Base-by-base conservation (phyloP, 2,888 invertebrate species). In the Tineola bisselliella region DNA sequence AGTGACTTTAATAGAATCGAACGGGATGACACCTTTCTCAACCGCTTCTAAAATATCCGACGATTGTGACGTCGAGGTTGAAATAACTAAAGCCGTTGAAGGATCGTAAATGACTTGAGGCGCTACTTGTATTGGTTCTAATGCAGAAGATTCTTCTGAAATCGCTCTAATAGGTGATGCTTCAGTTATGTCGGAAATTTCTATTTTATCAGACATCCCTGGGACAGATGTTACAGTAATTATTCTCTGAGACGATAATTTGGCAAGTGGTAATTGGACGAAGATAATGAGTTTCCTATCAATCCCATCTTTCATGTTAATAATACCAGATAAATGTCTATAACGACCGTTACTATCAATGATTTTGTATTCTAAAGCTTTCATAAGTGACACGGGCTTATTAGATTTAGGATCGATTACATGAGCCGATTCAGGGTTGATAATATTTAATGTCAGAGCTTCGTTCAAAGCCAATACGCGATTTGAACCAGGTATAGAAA, bases 401-500 rank as follows among this genome's bases (percentile, higher is more conserved):
- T 90, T 90, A 62, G 90, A 91, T 65, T 88, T 90, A 1, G 94
- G 92, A 75, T 97, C 95, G 30, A 95, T 78, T 0, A 97, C 95
- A 61, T 90, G 81, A 12, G 94, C 95, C 0, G 96, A 97, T 64
- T 91, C 88, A 13, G 93, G 90, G 79, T 97, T 93, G 56, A 98
- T 93, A 19, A 98, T 91, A 72, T 94, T 92, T 63, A 95, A 88
- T 69, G 92, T 91, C 52, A 98, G 88, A 67, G 97, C 95, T 76
- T 97, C 97, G 75, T 94, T 92, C 66, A 98, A 92, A 63, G 93
- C 92, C 54, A 96, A 91, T 61, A 93, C 83, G 66, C 95, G 89
- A 74, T 96, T 96, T 6, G 96, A 95, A 12, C 93, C 93, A 1
- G 95, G 94, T 65, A 98, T 94, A 13, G 92, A 91, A 68, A 98